These are phyloP conservation scores for Dryococelus australis DNA, from an alignment of 2,888 invertebrate genomes.

Conservation along the genomic window DNA sequence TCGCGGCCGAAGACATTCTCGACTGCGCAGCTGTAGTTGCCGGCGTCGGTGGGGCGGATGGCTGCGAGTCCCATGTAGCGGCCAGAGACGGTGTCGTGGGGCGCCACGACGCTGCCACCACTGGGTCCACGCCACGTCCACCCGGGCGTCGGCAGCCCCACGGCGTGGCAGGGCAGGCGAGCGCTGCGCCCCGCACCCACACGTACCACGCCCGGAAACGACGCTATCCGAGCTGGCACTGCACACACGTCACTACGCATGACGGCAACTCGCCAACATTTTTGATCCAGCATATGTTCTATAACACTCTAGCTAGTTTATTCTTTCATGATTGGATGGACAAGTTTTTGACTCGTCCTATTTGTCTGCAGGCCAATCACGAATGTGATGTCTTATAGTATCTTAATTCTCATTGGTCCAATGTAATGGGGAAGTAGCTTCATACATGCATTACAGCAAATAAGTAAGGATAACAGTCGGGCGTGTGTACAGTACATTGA, in stretches of 20 bases:
- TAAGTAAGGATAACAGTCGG: too few species aligned
- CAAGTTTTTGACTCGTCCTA: too few species aligned
- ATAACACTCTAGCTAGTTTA: too few species aligned
- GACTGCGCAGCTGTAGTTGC: slow-evolving; percentile 80
- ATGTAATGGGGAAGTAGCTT: too few species aligned
- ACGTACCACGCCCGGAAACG: slow-evolving; percentile 63
- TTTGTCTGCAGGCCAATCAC: too few species aligned
- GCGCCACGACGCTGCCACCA: background rate
- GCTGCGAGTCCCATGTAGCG: slow-evolving; percentile 53
- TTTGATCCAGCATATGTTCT: too few species aligned
- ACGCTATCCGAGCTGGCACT: slow-evolving; percentile 59
- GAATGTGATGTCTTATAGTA: too few species aligned
- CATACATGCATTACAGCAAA: too few species aligned
- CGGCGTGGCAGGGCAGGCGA: slow-evolving; percentile 72
- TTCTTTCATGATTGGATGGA: too few species aligned
- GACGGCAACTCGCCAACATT: too few species aligned
- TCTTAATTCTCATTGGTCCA: too few species aligned
- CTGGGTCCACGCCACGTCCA: slow-evolving; percentile 69
- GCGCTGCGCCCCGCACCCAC: slow-evolving; percentile 72
- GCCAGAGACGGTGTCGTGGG: slow-evolving; percentile 52
- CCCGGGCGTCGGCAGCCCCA: slow-evolving; percentile 78
- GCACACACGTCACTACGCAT: slow-evolving; percentile 23
- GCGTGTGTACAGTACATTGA: too few species aligned
- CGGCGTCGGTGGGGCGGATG: slow-evolving; percentile 53
- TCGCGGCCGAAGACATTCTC: slow-evolving; percentile 85